These are phyloP conservation scores for Catocala fraxini DNA, from an alignment of 2,888 invertebrate species.

Conservation along the genomic window DNA sequence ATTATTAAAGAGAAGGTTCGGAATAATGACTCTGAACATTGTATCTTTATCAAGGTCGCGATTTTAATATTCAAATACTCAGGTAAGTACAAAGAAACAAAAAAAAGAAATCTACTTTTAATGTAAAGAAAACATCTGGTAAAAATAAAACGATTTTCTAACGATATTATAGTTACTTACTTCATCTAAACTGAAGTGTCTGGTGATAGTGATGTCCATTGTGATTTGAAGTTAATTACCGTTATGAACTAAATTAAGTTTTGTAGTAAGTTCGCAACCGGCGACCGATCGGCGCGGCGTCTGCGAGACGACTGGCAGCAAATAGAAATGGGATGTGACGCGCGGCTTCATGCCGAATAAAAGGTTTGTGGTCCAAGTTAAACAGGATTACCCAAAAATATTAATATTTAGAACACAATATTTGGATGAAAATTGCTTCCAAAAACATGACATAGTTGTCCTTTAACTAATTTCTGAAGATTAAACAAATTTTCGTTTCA, in stretches of 20 bases:
- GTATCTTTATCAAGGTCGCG: not conserved
- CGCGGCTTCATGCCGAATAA: slow-evolving; percentile 48
- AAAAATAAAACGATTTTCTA: not conserved
- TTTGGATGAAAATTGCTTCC: not conserved
- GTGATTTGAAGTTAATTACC: slow-evolving; percentile 30
- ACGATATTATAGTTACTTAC: slow-evolving; percentile 64
- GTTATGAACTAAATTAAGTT: slow-evolving; percentile 14
- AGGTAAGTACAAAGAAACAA: not conserved
- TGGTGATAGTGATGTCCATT: slow-evolving; percentile 83
- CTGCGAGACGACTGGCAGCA: slow-evolving; percentile 64
- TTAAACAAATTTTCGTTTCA: no score
- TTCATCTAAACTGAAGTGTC: slow-evolving; percentile 85
- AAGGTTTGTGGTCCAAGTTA: slow-evolving; percentile 58
- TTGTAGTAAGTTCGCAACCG: not conserved
- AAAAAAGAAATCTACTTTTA: not conserved
- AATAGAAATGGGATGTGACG: slow-evolving; percentile 60
- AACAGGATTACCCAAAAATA: not conserved
- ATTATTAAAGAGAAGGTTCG: slow-evolving; percentile 9
- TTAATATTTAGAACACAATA: not conserved
- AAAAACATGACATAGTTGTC: no score
- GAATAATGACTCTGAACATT: not conserved
- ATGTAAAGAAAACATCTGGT: not conserved
- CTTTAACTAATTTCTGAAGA: no score
- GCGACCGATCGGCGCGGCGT: slow-evolving; percentile 42
- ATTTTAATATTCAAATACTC: not conserved